phyloP scores from a whole-genome alignment of 2,797 vertebrate genomes.

The Notamacropus eugenii region DNA sequence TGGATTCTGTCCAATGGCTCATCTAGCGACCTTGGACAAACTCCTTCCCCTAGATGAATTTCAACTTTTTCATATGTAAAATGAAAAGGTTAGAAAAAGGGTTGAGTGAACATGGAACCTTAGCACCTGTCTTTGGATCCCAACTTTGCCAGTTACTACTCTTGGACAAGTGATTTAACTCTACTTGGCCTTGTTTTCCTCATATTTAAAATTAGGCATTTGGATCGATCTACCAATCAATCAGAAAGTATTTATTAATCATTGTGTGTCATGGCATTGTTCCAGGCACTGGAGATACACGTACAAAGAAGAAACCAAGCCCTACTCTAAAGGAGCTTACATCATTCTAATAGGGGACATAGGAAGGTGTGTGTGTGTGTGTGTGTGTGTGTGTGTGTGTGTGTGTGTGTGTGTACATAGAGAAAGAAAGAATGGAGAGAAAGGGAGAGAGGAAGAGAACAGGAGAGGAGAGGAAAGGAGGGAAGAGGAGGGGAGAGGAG shows the following conservation, averaged over 20 bases:
- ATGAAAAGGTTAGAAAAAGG: neutral
- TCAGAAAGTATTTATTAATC: neutral
- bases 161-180: neutral
- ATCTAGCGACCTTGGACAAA: neutral
- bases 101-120: neutral
- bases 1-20: neutral
- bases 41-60: neutral
- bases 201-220: neutral
- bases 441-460: no score
- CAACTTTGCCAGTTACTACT: neutral
- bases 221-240: neutral
- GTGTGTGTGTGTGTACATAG: no score
- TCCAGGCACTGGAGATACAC: neutral
- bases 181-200: neutral
- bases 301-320: neutral
- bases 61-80: neutral
- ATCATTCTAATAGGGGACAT: neutral
- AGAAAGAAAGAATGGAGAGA: no score
- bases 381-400: neutral
- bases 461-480: no score
- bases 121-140: neutral
- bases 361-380: neutral
- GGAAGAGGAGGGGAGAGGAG: fast-evolving
- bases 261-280: neutral
- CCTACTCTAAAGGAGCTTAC: neutral